Percentiles rank a stretch among this genome's conserved stretches.
phyloP scores from a whole-genome alignment of 2,797 vertebrate species.

The Epinephelus coioides region DNA sequence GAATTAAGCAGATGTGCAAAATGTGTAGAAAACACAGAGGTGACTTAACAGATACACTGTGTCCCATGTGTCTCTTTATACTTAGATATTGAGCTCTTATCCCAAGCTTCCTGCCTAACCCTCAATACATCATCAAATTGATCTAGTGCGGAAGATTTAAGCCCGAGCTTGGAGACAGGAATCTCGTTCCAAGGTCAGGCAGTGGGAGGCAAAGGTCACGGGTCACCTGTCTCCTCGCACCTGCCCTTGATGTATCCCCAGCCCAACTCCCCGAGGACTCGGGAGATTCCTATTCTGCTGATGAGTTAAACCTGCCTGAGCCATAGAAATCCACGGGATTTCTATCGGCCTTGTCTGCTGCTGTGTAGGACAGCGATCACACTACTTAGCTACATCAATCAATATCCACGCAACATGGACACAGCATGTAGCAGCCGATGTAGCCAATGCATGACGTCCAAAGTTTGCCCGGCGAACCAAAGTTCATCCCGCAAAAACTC shows the following conservation, averaged over 20 bases:
- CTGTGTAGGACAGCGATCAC: slow-evolving; percentile 73
- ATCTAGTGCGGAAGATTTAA: slow-evolving; percentile 77
- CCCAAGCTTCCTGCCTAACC: slow-evolving; percentile 61
- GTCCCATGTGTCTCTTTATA: slow-evolving; percentile 71
- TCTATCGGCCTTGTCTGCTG: slow-evolving; percentile 70
- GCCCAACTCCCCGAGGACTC: slow-evolving; percentile 50
- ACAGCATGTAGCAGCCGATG: slow-evolving; percentile 68
- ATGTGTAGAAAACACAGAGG: slow-evolving; percentile 47
- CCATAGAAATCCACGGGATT: slow-evolving; percentile 77
- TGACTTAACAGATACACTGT: slow-evolving; percentile 50
- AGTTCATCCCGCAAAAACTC: slow-evolving; percentile 67
- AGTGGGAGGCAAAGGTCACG: slow-evolving; percentile 65
- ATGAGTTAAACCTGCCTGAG: slow-evolving; percentile 83
- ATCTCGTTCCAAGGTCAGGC: slow-evolving; percentile 77
- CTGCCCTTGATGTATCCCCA: slow-evolving; percentile 78
- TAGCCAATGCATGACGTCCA: slow-evolving; percentile 57
- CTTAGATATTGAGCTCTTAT: slow-evolving; percentile 77
- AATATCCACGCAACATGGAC: slow-evolving; percentile 68
- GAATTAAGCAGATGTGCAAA: slow-evolving; percentile 41
- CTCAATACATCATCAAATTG: slow-evolving; percentile 83
- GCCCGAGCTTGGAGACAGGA: slow-evolving; percentile 68
- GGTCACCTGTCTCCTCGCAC: slow-evolving; percentile 79
- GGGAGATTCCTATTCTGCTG: slow-evolving; percentile 74
- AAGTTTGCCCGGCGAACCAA: slow-evolving; percentile 68
- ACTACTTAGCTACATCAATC: slow-evolving; percentile 77